phyloP scores from a whole-genome alignment of 2,888 invertebrate genomes.

The Leptinotarsa juncta region DNA sequence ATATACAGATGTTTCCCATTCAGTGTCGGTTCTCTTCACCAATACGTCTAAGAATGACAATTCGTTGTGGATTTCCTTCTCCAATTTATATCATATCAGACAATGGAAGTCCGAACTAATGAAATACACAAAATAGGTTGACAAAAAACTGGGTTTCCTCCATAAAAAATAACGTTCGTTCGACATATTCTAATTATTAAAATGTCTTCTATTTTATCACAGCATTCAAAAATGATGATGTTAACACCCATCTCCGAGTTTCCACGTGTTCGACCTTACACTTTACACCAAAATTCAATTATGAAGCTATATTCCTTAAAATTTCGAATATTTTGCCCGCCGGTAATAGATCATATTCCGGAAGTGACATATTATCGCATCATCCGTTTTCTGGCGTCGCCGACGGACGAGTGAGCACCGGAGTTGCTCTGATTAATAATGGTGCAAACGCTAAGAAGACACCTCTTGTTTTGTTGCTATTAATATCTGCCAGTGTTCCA shows the following conservation, averaged over 20 bases:
- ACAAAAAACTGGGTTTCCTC: no score
- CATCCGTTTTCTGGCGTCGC: constrained; percentile 20
- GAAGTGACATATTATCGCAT: constrained; percentile 36
- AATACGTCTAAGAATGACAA: no score
- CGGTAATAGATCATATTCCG: constrained; percentile 21
- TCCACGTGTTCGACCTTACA: neutral
- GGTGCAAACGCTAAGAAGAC: constrained; percentile 53
- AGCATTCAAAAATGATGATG: neutral
- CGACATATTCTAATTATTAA: neutral
- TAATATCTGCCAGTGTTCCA: constrained; percentile 59
- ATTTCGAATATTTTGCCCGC: constrained; percentile 18
- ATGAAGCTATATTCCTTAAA: constrained; percentile 9
- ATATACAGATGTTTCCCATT: no score
- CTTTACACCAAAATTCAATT: neutral
- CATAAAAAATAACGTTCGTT: no score
- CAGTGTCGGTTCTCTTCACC: no score
- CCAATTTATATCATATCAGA: no score
- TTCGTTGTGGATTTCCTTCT: no score
- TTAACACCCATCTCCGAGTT: neutral
- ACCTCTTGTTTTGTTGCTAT: constrained; percentile 58
- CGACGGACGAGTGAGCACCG: constrained; percentile 20
- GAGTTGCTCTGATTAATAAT: constrained; percentile 17
- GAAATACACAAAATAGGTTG: no score
- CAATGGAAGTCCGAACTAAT: no score
- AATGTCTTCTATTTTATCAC: no score